phyloP scores from a whole-genome alignment of 1,140 invertebrate species.

The Meloidogyne exigua region DNA sequence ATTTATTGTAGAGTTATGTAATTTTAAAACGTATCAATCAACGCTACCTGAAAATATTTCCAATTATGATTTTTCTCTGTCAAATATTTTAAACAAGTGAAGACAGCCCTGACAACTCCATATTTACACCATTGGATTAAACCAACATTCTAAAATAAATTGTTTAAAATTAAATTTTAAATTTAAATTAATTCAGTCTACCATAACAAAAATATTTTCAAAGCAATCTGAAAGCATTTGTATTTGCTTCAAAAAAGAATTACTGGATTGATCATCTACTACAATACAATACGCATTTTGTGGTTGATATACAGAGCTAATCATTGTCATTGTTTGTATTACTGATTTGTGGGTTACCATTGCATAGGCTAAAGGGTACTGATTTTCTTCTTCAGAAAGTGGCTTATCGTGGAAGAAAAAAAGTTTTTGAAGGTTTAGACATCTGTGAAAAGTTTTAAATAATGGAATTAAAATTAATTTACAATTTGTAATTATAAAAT shows the following conservation, averaged over 20 bases:
- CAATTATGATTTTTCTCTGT: conserved; percentile 39
- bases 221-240: conserved; percentile 44
- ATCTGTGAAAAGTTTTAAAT: too few relatives aligned
- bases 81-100: conserved; percentile 38
- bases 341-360: conserved; percentile 39
- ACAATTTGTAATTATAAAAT: too few relatives aligned
- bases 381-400: conserved; percentile 34
- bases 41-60: conserved; percentile 52
- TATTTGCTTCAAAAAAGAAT: conserved; percentile 45
- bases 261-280: conserved; percentile 42
- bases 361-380: conserved; percentile 42
- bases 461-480: too few relatives aligned
- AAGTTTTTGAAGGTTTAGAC: not conserved
- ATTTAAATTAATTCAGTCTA: conserved; percentile 2
- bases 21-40: too few relatives aligned
- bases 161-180: not conserved
- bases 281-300: conserved; percentile 57
- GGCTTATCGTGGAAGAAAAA: conserved; percentile 7
- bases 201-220: conserved; percentile 54
- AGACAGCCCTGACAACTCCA: conserved; percentile 38
- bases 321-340: conserved; percentile 40
- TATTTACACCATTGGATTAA: conserved; percentile 36
- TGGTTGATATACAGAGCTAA: conserved; percentile 53
- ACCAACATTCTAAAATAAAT: not conserved
- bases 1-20: too few relatives aligned